Evolutionary conservation across 2,797 vertebrate species (phyloP).

Genomic region (Poeciliopsis paucimaculata): DNA sequence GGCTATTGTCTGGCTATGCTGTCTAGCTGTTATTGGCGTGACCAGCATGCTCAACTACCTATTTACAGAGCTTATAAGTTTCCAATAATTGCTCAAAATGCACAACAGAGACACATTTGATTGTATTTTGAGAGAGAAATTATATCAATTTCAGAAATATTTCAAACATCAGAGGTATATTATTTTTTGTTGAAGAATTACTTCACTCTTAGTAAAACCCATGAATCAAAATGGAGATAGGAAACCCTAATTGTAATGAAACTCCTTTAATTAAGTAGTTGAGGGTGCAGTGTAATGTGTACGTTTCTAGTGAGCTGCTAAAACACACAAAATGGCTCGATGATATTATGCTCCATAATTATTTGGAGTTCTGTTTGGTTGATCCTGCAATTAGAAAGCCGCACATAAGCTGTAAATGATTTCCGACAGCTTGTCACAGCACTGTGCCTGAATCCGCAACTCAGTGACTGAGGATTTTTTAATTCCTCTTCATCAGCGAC

Average conservation of each 20-base stretch:
- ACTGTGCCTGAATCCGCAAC: constrained; percentile 10
- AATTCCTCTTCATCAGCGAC: constrained; percentile 5
- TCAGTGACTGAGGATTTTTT: constrained; percentile 11
- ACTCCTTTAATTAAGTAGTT: constrained; percentile 52
- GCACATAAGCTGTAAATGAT: constrained; percentile 37
- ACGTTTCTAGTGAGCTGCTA: constrained; percentile 57
- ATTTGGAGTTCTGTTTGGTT: constrained; percentile 92
- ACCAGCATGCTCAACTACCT: constrained; percentile 88
- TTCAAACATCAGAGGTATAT: not conserved
- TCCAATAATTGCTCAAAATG: constrained; percentile 86
- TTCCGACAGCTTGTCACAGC: constrained; percentile 28
- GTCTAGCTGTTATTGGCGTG: constrained; percentile 87
- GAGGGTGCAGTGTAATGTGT: constrained; percentile 32
- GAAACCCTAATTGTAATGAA: constrained; percentile 17
- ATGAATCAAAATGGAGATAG: constrained; percentile 17
- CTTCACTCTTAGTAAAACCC: constrained; percentile 15
- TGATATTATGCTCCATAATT: constrained; percentile 89
- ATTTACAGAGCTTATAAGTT: constrained; percentile 87
- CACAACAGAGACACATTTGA: constrained; percentile 81
- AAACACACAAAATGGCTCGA: constrained; percentile 73
- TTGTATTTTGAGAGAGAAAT: constrained; percentile 86
- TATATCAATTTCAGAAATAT: constrained; percentile 61
- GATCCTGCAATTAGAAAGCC: constrained; percentile 86
- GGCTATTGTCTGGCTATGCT: constrained; percentile 94
- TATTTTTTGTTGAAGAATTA: not conserved